Base-by-base conservation (phyloP, 1,140 invertebrate genomes). In the Polypedilum pembai region DNA sequence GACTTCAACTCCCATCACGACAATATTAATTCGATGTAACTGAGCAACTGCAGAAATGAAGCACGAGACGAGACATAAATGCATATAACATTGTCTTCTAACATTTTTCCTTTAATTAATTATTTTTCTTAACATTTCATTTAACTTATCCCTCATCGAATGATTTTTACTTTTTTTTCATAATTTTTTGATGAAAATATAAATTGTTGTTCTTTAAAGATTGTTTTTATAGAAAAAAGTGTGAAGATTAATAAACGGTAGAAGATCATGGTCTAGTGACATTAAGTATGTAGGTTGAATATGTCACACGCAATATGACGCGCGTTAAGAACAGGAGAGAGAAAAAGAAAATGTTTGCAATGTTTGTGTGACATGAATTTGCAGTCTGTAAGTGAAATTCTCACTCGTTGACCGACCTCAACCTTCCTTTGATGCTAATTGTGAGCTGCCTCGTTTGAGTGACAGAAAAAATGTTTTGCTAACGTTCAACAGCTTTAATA, bases 121-220 rank as follows among this genome's bases (percentile, higher is more conserved):
- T 73, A 73, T 73, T 73, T 15, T 40, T 15, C 8, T 73, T 40
- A 40, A 73, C 45, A 73, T 40, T 40, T 73, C 21, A 73, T 73
- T 73, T 40, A 12, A 40, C 72, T 73, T 24, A 24, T 24, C 33
- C 15, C 15, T 15, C 72, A 73, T 40, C 10, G 15, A 33, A 10
- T 21, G 21, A n/a, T 73, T 73, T 24, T 73, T 73, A n/a, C n/a
- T n/a, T 21, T 73, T 73, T 24, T 73, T 33, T 40, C 8, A 40
- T 40, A 56, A 56, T 56, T 56, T 56, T 10, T 73, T 73, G 8
- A 33, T 40, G 24, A 33, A 1, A 33, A 33, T 33, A 33, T 5
- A 33, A 3, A 33, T 33, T n/a, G n/a, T 33, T 33, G 24, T 33
- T 33, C 24, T 33, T n/a, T n/a, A n/a, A n/a, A n/a, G n/a, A n/a